phyloP scores from a whole-genome alignment of 2,113 vertebrate genomes.

The Vimba vimba region DNA sequence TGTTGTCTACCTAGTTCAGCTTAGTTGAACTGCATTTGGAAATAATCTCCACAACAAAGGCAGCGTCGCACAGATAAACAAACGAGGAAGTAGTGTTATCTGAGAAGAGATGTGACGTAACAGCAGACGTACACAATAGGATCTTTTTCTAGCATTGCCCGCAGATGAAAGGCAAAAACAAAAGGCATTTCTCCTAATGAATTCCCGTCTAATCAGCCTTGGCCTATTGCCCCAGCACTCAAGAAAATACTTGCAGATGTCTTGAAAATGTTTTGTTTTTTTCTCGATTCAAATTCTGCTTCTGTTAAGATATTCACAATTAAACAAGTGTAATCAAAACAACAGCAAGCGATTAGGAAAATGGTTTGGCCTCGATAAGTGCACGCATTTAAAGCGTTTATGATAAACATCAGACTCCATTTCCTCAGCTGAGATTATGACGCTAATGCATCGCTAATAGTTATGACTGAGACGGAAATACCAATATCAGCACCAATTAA shows the following conservation, averaged over 20 bases:
- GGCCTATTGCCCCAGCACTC: conserved; percentile 56
- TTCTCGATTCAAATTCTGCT: conserved; percentile 37
- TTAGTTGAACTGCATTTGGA: neutral
- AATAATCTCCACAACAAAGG: conserved; percentile 40
- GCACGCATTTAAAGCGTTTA: conserved; percentile 49
- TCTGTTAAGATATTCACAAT: conserved; percentile 59
- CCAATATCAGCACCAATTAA: conserved; percentile 47
- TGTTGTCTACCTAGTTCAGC: neutral
- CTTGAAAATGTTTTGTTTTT: conserved; percentile 42
- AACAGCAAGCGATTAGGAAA: conserved; percentile 54
- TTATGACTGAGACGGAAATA: conserved; percentile 48
- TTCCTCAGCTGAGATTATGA: conserved; percentile 55
- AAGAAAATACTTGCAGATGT: conserved; percentile 63
- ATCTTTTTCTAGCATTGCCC: conserved; percentile 17
- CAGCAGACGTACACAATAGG: conserved; percentile 37
- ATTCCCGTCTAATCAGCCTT: conserved; percentile 62
- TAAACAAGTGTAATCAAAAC: conserved; percentile 59
- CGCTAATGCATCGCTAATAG: conserved; percentile 54
- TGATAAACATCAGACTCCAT: conserved; percentile 59
- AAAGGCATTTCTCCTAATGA: conserved; percentile 59
- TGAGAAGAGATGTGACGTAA: conserved; percentile 53
- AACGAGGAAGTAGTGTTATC: conserved; percentile 38
- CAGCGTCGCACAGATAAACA: conserved; percentile 1
- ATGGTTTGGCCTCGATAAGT: conserved; percentile 54
- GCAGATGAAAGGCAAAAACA: conserved; percentile 49